A percentile compares a stretch with the other conserved stretches of the same genome.
phyloP scores from a whole-genome alignment of 2,888 invertebrate genomes.

The Metalampra italica region DNA sequence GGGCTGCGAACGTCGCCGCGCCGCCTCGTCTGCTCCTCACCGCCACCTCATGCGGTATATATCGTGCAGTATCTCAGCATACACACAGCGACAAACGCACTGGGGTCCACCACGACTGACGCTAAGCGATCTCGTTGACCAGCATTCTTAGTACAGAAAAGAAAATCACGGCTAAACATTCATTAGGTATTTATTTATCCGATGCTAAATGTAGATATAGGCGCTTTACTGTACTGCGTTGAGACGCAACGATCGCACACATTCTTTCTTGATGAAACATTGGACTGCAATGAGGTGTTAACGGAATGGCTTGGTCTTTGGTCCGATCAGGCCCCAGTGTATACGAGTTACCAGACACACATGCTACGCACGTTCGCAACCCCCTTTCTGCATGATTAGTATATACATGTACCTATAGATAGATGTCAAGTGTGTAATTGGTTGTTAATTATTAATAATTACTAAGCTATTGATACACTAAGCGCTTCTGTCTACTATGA shows the following conservation, averaged over 20 bases:
- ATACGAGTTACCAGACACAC: conserved; percentile 40
- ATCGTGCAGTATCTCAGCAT: conserved; percentile 37
- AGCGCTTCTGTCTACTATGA: neutral
- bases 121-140: conserved; percentile 29
- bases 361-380: conserved; percentile 74
- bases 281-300: neutral
- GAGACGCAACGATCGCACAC: too few species aligned
- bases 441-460: conserved; percentile 30
- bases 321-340: conserved; percentile 47
- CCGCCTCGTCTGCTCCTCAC: conserved; percentile 48
- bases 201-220: too few species aligned
- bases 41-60: conserved; percentile 63
- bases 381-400: conserved; percentile 74
- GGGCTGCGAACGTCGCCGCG: conserved; percentile 74
- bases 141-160: neutral
- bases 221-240: neutral
- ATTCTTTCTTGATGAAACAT: too few species aligned
- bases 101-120: conserved; percentile 35
- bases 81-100: conserved; percentile 36
- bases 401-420: conserved; percentile 54
- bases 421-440: conserved; percentile 67
- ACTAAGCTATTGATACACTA: neutral
- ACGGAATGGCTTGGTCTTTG: conserved; percentile 45
- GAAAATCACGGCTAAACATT: too few species aligned
- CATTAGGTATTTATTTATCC: neutral